Evolutionary conservation across 2,888 invertebrate genomes (phyloP).

Genomic region (Nemotelus nigrinus): DNA sequence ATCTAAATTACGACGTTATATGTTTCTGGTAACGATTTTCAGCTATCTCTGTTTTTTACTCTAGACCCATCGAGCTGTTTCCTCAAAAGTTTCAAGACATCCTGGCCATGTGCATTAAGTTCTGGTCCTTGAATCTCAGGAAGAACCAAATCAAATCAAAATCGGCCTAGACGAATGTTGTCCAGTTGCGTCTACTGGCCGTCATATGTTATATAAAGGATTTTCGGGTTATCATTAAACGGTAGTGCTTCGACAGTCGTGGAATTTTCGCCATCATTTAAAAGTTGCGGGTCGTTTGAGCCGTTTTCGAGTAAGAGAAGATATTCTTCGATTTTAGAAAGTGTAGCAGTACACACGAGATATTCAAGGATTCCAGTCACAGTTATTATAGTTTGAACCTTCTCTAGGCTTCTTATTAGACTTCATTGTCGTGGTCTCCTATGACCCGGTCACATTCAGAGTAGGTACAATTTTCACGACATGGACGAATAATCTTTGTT

Average conservation of each 20-base stretch:
- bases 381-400: background rate
- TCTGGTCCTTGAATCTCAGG: background rate
- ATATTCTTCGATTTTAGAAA: conserved; percentile 22
- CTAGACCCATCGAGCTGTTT: background rate
- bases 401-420: background rate
- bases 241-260: conserved; percentile 30
- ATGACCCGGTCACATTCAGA: too few relatives aligned
- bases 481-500: too few relatives aligned
- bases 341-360: conserved; percentile 12
- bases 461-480: too few relatives aligned
- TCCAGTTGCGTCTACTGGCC: too few relatives aligned
- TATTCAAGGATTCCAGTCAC: background rate
- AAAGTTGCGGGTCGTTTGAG: conserved; percentile 14
- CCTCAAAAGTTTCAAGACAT: background rate
- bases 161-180: too few relatives aligned
- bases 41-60: conserved; percentile 19
- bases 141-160: too few relatives aligned
- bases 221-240: conserved; percentile 36
- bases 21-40: conserved; percentile 48
- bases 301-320: background rate
- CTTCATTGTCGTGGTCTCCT: background rate
- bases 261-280: conserved; percentile 39
- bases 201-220: background rate
- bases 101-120: background rate
- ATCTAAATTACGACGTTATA: conserved; percentile 50